Base-by-base conservation (phyloP, 2,888 invertebrate species). In the Cantharis nigra region DNA sequence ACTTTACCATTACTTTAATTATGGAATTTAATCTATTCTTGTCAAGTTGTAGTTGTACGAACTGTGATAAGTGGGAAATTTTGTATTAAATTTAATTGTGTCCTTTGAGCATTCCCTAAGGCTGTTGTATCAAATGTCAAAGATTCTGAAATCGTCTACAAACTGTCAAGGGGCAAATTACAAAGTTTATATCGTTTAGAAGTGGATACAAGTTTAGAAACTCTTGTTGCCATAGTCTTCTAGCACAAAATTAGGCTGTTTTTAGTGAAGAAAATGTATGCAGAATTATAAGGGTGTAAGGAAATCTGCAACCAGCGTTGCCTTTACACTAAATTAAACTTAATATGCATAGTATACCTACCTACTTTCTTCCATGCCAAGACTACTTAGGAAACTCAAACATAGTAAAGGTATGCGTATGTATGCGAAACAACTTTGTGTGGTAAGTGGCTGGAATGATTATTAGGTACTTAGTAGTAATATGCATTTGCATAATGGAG, bases 151-250 rank as follows among this genome's bases (percentile, higher is more conserved):
- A 81, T 80, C 80, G 78, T 72, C 80, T 77, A 79, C 77, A 79
- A 80, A 81, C 81, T 80, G 83, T 83, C 83, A 82, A 72, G 82
- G 83, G 83, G 80, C 82, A 81, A 83, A 83, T 84, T 84, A 83
- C 79, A 76, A 84, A 84, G 83, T 83, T 84, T 80, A 82, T 81
- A 74, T 79, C 77, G 79, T 78, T 80, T 64, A 77, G 76, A 76
- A 23, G 65, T 20, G 65, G 23, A 20, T 76, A 79, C 74, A 33
- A 79, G 74, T 79, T 78, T 76, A 71, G 74, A 74, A 74, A 73
- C 75, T 76, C 67, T 67, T 76, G 16, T 63, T 14, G 20, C 69
- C 49, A 30, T 30, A 67, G 33, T 62, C 63, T 71, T 71, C 23
- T 26, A 75, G 65, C 70, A 69, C 23, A 72, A 78, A 72, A 72